phyloP scores from a whole-genome alignment of 2,888 invertebrate genomes.

The Drosophila colorata region DNA sequence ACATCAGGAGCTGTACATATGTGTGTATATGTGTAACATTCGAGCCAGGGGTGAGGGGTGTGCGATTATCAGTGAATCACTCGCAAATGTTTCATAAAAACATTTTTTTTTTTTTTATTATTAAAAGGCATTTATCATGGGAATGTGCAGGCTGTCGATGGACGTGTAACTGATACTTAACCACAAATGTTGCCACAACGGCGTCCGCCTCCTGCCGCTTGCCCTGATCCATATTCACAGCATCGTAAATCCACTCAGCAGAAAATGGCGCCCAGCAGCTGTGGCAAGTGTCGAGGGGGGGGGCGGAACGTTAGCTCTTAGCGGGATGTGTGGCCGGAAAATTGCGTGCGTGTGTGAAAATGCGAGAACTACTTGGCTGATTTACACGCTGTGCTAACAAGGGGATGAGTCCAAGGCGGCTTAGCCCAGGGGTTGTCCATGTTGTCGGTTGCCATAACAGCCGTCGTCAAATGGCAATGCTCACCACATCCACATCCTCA shows the following conservation, averaged over 20 bases:
- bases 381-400: constrained; percentile 80
- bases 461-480: constrained; percentile 38
- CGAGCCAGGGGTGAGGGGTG: not conserved
- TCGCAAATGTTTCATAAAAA: constrained; percentile 38
- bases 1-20: not conserved
- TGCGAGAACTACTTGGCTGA: constrained; percentile 59
- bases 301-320: constrained; percentile 53
- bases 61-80: constrained; percentile 7
- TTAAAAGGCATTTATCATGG: constrained; percentile 79
- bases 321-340: constrained; percentile 47
- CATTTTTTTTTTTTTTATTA: constrained; percentile 61
- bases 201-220: not conserved
- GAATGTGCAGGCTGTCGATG: constrained; percentile 63
- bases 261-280: constrained; percentile 75
- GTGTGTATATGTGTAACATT: not conserved
- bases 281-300: constrained; percentile 56
- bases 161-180: constrained; percentile 69
- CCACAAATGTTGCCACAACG: constrained; percentile 77
- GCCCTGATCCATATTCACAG: constrained; percentile 24
- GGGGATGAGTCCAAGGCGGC: constrained; percentile 68
- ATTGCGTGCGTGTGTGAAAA: constrained; percentile 59
- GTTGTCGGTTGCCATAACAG: constrained; percentile 29
- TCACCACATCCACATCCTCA: constrained; percentile 26
- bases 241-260: constrained; percentile 71
- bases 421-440: constrained; percentile 37